Evolutionary conservation across 2,113 vertebrate species (phyloP), one percentile per base, ranked within the genome.

Genomic region (Hystrix cristata): DNA sequence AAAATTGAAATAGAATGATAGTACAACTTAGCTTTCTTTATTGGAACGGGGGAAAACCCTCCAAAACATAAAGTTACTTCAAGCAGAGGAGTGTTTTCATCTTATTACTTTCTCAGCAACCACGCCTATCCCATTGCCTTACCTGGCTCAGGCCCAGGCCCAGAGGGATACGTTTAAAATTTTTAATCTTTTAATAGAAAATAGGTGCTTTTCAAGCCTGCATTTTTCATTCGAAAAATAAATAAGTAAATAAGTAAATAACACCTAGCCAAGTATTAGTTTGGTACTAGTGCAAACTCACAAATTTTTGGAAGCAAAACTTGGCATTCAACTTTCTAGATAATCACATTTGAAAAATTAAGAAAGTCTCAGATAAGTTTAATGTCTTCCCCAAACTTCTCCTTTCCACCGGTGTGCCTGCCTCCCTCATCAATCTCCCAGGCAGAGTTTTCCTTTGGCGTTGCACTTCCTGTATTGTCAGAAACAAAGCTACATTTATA

Each of bases 171-270:
- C 19, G 27, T 2, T 18, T 97, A 92, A 85, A 29, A 90, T 82
- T 97, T 97, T 95, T 87, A 95, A 95, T 97, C 93, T 94, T 97
- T 94, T 38, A 97, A 97, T 97, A 92, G 87, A 95, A 97, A 98
- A 94, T 65, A 85, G 95, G 96, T 94, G 96, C 94, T 62, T 97
- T 91, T 87, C 86, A 31, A 91, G 87, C 59, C 81, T 95, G 65
- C 57, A 43, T 46, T 97, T 95, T 95, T 88, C 76, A 87, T 48
- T 10, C 16, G 29, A 57, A 34, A 34, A 25, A 48, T 29, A 60
- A 67, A 29, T 38, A 71, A 65, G 5, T 71, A n/a, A 69, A 25
- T 3, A 43, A 43, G 43, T 13, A 23, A 59, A 64, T 7, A 67
- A 55, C 34, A 67, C 69, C 74, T 84, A 87, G 91, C 89, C 53